Conservation (phyloP, 30 jellyfish, hydroid and myxozoan genomes). For the Hydra vulgaris region DNA sequence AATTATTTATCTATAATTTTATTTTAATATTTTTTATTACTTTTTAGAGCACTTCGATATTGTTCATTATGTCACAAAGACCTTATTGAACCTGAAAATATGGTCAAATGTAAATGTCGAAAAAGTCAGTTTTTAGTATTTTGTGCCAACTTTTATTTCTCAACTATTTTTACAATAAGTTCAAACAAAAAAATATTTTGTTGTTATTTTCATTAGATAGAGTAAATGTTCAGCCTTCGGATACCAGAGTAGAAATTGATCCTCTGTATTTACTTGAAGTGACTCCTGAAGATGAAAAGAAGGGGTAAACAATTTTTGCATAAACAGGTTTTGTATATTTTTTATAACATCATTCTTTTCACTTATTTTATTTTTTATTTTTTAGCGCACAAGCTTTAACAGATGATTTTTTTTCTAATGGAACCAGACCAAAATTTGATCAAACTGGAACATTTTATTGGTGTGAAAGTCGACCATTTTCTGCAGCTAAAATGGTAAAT, state of each 20-base stretch:
- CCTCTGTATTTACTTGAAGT: constrained; percentile 73
- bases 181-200: too few species aligned
- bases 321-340: background rate
- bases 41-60: constrained; percentile 49
- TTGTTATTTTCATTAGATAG: background rate
- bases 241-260: constrained; percentile 60
- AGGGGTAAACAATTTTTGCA: too few species aligned
- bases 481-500: constrained; percentile 57
- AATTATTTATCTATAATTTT: too few species aligned
- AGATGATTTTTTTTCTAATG: constrained; percentile 57
- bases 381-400: constrained; percentile 12
- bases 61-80: constrained; percentile 70
- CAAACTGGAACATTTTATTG: constrained; percentile 84
- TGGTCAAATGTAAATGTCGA: constrained; percentile 62
- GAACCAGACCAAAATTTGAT: constrained; percentile 73
- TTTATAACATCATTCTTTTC: too few species aligned
- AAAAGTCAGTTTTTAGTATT: background rate
- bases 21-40: background rate
- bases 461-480: constrained; percentile 69
- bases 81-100: constrained; percentile 38
- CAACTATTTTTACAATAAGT: too few species aligned
- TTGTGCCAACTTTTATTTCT: too few species aligned
- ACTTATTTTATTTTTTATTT: too few species aligned
- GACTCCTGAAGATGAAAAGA: constrained; percentile 13
- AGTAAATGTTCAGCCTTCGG: background rate